Percentiles rank a stretch among this genome's conserved stretches.
Conservation (phyloP, 1,140 invertebrate genomes). For the Tetramorium simillimum region DNA sequence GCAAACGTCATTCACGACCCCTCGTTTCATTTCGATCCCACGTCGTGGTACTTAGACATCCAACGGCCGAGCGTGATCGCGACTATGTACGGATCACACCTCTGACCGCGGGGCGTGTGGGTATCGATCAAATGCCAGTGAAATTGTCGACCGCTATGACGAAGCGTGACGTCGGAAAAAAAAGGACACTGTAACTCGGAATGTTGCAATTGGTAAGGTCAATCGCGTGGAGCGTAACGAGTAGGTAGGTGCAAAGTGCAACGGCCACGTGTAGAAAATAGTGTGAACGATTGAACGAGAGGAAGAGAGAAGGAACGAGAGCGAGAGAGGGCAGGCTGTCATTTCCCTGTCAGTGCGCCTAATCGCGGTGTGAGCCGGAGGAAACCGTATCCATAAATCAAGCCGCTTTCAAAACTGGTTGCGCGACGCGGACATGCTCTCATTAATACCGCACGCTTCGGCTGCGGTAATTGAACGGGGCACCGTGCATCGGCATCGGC, state of each 20-base stretch:
- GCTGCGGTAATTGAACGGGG: slow-evolving; percentile 63
- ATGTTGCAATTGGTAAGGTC: slow-evolving; percentile 53
- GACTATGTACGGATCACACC: slow-evolving; percentile 44
- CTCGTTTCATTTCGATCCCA: slow-evolving; percentile 20
- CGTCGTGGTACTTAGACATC: slow-evolving; percentile 32
- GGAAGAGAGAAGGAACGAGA: background rate
- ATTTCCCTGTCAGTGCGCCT: slow-evolving; percentile 57
- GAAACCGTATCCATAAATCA: slow-evolving; percentile 62
- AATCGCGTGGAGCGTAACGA: slow-evolving; percentile 44
- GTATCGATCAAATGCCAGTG: slow-evolving; percentile 51
- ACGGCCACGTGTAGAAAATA: background rate
- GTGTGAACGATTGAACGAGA: background rate
- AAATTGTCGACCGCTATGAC: slow-evolving; percentile 32
- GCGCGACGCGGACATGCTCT: slow-evolving; percentile 60
- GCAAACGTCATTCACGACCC: background rate
- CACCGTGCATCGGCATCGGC: slow-evolving; percentile 27
- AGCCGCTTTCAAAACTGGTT: slow-evolving; percentile 70
- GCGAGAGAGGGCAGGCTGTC: background rate
- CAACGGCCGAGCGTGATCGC: slow-evolving; percentile 40
- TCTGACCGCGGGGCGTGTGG: slow-evolving; percentile 48
- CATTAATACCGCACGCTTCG: slow-evolving; percentile 65
- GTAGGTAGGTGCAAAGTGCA: slow-evolving; percentile 28
- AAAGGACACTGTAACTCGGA: slow-evolving; percentile 26
- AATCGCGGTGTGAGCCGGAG: slow-evolving; percentile 49
- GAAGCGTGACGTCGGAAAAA: slow-evolving; percentile 26